phyloP scores from a whole-genome alignment of 1,140 invertebrate genomes.

The Tigriopus japonicus region DNA sequence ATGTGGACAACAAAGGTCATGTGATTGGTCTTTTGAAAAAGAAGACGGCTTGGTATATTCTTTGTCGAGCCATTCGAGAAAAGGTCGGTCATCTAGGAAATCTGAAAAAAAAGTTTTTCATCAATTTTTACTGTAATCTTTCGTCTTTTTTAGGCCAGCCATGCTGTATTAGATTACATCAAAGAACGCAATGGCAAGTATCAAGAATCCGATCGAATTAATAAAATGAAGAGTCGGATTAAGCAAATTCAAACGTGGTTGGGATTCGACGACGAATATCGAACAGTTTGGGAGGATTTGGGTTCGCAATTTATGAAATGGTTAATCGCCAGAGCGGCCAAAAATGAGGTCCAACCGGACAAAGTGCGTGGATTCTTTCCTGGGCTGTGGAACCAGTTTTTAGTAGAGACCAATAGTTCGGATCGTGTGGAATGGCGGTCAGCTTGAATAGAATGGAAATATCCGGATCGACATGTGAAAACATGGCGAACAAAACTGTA shows the following conservation, averaged over 20 bases:
- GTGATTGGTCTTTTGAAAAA: constrained; percentile 31
- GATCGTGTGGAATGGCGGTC: neutral
- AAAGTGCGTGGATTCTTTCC: neutral
- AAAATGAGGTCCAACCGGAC: neutral
- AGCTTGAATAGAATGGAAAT: too few species aligned
- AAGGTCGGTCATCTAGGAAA: too few species aligned
- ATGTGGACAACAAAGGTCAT: constrained; percentile 24
- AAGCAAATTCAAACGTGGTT: constrained; percentile 12
- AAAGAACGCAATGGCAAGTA: neutral
- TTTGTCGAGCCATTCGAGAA: constrained; percentile 28
- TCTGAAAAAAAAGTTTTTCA: constrained; percentile 24
- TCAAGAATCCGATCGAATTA: neutral
- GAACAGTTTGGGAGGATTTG: neutral
- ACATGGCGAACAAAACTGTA: too few species aligned
- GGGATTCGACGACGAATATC: neutral
- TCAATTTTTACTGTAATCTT: too few species aligned
- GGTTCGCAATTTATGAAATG: neutral
- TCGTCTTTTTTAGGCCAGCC: neutral
- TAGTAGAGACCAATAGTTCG: neutral
- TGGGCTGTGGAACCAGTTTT: neutral
- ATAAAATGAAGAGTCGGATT: neutral
- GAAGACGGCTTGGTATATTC: constrained; percentile 33
- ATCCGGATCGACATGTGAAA: too few species aligned
- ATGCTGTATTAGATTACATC: neutral
- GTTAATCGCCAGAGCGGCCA: neutral